Evolutionary conservation across 1,140 invertebrate species (phyloP).

Genomic region (Phenacoccus solenopsis): DNA sequence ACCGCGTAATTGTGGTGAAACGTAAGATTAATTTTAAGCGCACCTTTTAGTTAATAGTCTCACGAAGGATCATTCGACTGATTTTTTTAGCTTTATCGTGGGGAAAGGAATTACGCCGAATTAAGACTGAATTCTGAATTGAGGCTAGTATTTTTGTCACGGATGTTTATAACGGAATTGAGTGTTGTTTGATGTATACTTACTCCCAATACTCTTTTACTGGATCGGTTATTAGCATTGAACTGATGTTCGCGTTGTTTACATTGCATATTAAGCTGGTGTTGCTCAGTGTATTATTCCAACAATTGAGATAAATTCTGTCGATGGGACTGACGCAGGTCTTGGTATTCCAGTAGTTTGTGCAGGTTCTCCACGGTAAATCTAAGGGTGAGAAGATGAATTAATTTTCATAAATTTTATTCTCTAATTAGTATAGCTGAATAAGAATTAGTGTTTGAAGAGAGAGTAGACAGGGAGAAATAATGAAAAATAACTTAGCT

Average conservation of each 20-base stretch:
- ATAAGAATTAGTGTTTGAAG: too few relatives aligned
- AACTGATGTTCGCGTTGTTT: conserved; percentile 53
- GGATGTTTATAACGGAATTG: too few relatives aligned
- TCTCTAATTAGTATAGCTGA: not conserved
- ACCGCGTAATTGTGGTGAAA: too few relatives aligned
- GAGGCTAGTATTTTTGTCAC: too few relatives aligned
- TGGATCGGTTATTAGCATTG: conserved; percentile 61
- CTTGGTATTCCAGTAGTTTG: conserved; percentile 84
- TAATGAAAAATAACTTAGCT: not conserved
- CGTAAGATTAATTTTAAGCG: too few relatives aligned
- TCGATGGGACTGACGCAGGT: conserved; percentile 72
- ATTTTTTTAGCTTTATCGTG: too few relatives aligned
- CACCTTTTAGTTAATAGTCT: too few relatives aligned
- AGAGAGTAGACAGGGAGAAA: not conserved
- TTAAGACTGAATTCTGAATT: too few relatives aligned
- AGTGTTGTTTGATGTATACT: conserved; percentile 33
- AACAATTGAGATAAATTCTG: conserved; percentile 52
- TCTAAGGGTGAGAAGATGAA: conserved; percentile 38
- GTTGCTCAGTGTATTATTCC: conserved; percentile 35
- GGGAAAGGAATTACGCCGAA: too few relatives aligned
- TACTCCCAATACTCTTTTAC: conserved; percentile 97
- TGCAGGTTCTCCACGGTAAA: conserved; percentile 90
- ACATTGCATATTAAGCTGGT: conserved; percentile 47
- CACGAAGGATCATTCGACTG: too few relatives aligned
- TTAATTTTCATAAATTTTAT: not conserved